A percentile compares a stretch with the other conserved stretches of the same genome.
These are phyloP conservation scores for Smithornis capensis DNA, from an alignment of 2,113 vertebrate genomes.

Conservation along the genomic window DNA sequence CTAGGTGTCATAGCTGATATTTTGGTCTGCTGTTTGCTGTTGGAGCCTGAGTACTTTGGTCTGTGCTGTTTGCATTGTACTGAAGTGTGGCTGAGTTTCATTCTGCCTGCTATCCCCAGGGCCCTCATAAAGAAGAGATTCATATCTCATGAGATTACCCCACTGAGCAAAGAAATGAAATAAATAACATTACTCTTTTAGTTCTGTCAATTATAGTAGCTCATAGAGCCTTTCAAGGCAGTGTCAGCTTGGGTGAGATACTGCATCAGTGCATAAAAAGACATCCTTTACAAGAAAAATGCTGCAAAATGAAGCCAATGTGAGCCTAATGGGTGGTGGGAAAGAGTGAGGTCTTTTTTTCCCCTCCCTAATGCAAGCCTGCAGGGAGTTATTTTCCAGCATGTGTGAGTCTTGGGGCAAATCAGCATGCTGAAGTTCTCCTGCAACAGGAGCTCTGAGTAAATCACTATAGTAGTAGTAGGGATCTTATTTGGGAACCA, in stretches of 20 bases:
- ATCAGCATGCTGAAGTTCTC: neutral
- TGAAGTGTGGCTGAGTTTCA: neutral
- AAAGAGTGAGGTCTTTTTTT: neutral
- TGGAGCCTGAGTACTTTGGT: neutral
- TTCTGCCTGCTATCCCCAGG: neutral
- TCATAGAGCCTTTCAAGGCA: constrained; percentile 30
- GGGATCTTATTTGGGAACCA: constrained; percentile 25
- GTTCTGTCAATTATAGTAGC: constrained; percentile 25
- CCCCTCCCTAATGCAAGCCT: neutral
- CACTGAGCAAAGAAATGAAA: constrained; percentile 36
- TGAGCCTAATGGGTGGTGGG: neutral
- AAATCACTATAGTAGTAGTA: neutral
- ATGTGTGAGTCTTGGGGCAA: neutral
- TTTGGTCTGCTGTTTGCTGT: neutral
- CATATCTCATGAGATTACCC: constrained; percentile 13
- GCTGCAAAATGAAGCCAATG: neutral
- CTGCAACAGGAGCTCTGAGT: neutral
- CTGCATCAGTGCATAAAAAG: neutral
- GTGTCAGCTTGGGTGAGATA: neutral
- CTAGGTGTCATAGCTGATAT: neutral
- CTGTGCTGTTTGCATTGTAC: neutral
- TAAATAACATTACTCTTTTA: constrained; percentile 22
- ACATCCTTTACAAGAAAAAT: neutral
- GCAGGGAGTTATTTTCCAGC: neutral
- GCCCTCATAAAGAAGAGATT: constrained; percentile 19